Evolutionary conservation across 2,888 invertebrate genomes (phyloP), one percentile per base, ranked within the genome.

Genomic region (Ectropis crepuscularia): DNA sequence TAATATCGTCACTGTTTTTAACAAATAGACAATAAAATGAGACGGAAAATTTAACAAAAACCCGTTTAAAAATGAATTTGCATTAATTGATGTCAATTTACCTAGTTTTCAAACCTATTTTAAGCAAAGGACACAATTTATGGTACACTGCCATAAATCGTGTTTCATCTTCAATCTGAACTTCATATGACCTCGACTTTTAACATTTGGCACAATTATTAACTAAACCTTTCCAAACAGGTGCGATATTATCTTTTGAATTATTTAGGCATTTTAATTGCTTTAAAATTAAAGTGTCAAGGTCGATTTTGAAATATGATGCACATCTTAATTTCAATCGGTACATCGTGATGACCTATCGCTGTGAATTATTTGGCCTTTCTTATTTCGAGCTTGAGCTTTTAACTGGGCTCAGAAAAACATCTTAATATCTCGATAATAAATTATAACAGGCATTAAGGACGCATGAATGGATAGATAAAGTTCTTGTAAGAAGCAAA

Each of bases 161-260:
- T 62, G 42, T 57, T 39, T 28, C 57, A 63, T 61, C 51, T 55
- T 39, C 45, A 9, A 39, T 48, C 41, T n/a, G 8, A 53, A 48
- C 39, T 43, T 55, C 7, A 11, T 12, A 51, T 37, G 9, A 64
- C 74, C 77, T 77, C 74, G 77, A 76, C 76, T 74, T 77, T 75
- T 71, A 41, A 6, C 7, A 66, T 61, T 65, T 53, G 63, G 43
- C 49, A 70, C 57, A 51, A 37, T 48, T 53, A 64, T 47, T 53
- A 64, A 48, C 46, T 43, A 49, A n/a, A 39, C 16, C 16, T n/a
- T 47, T 12, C 10, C 28, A 50, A 53, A 46, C 54, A 58, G 43
- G 53, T 48, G 42, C 0, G 54, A 50, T n/a, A 16, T n/a, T n/a
- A 54, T 46, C 9, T 55, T 39, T 39, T 16, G 10, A 47, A 28